These are phyloP conservation scores for Apodemus agrarius DNA, from an alignment of 2,797 vertebrate genomes.

Conservation along the genomic window DNA sequence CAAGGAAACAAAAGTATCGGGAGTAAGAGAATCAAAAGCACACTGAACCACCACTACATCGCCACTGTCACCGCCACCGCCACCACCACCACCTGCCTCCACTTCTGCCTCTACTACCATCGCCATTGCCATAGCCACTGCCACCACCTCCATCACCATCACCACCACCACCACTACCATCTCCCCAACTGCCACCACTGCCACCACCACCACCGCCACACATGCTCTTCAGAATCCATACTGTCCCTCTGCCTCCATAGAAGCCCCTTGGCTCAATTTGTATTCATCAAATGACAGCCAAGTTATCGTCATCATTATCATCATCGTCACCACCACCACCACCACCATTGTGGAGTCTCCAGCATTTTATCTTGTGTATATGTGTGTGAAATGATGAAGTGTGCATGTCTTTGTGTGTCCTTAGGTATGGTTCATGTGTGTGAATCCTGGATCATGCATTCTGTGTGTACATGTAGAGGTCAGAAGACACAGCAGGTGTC, in stretches of 20 bases:
- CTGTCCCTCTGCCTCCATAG: too few relatives aligned
- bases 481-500: neutral
- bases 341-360: neutral
- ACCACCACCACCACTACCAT: too few relatives aligned
- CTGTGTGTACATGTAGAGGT: neutral
- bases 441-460: neutral
- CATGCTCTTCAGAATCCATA: too few relatives aligned
- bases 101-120: neutral
- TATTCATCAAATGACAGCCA: too few relatives aligned
- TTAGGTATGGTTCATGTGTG: neutral
- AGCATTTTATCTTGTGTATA: neutral
- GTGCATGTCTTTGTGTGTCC: neutral
- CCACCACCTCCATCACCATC: too few relatives aligned
- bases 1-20: constrained; percentile 18
- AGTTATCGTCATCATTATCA: too few relatives aligned
- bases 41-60: neutral
- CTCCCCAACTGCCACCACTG: neutral
- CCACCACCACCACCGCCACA: too few relatives aligned
- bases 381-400: neutral
- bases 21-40: neutral
- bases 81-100: neutral
- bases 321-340: too few relatives aligned
- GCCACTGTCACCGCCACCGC: too few relatives aligned
- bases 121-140: fast-evolving
- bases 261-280: too few relatives aligned